These are phyloP conservation scores for Myodes glareolus DNA, from an alignment of 2,113 vertebrate species.

Conservation along the genomic window DNA sequence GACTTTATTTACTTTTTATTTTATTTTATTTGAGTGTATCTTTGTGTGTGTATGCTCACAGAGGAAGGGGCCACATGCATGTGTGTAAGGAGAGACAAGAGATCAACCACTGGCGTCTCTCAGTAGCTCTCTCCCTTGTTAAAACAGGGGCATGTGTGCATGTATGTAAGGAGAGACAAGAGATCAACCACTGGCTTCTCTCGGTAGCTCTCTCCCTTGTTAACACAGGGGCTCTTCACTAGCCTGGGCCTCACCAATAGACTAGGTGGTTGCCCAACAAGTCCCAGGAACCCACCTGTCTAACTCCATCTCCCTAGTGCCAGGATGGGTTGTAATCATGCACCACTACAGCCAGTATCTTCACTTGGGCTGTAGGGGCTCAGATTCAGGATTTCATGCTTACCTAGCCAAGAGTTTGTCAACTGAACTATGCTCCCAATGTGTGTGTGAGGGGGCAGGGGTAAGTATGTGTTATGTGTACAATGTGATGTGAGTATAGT, in stretches of 20 bases:
- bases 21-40: not conserved
- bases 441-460: not conserved
- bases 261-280: not conserved
- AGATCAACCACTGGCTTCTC: not conserved
- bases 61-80: no score
- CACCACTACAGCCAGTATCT: not conserved
- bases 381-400: no score
- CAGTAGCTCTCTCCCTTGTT: no score
- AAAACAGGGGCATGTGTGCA: not conserved
- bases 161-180: not conserved
- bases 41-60: no score
- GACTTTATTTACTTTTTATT: not conserved
- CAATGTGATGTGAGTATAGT: not conserved
- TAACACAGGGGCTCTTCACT: not conserved
- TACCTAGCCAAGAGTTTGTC: no score
- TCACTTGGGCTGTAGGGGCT: no score
- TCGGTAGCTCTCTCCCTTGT: no score
- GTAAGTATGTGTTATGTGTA: not conserved
- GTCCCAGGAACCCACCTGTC: no score
- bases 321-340: not conserved
- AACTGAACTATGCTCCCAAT: no score
- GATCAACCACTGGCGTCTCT: not conserved
- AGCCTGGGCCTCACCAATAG: not conserved
- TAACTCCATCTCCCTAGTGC: not conserved
- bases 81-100: not conserved